A percentile compares a stretch with the other conserved stretches of the same genome.
These are phyloP conservation scores for Tenrec ecaudatus DNA, from an alignment of 2,113 vertebrate species.

Conservation along the genomic window DNA sequence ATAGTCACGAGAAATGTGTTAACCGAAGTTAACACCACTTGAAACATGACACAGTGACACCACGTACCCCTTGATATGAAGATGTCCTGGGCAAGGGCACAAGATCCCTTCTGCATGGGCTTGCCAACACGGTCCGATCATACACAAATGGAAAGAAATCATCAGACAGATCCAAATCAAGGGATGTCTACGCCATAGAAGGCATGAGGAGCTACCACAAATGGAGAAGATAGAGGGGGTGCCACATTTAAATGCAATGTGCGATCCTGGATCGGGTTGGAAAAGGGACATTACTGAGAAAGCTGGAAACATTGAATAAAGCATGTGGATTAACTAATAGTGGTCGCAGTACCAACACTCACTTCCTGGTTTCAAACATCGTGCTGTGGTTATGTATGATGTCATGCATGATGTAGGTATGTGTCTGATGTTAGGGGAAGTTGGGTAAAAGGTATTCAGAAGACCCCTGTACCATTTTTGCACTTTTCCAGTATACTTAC, in stretches of 20 bases:
- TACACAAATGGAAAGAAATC: not conserved
- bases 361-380: not conserved
- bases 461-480: not conserved
- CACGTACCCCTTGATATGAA: not conserved
- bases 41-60: not conserved
- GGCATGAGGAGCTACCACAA: not conserved
- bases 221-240: not conserved
- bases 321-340: not conserved
- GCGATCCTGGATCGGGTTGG: not conserved
- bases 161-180: no score
- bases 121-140: not conserved
- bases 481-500: not conserved
- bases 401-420: no score
- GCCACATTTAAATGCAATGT: not conserved
- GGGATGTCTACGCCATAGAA: not conserved
- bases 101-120: not conserved
- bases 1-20: not conserved
- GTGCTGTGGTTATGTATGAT: not conserved
- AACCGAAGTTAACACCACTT: not conserved
- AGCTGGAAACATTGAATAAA: not conserved
- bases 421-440: not conserved
- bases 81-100: not conserved
- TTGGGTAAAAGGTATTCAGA: not conserved
- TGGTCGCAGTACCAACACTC: not conserved
- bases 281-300: not conserved